Percentiles rank a stretch among this genome's conserved stretches.
These are phyloP conservation scores for Heliocidaris erythrogramma DNA, from an alignment of 35 echinoderm and acorn worm genomes.

Conservation along the genomic window DNA sequence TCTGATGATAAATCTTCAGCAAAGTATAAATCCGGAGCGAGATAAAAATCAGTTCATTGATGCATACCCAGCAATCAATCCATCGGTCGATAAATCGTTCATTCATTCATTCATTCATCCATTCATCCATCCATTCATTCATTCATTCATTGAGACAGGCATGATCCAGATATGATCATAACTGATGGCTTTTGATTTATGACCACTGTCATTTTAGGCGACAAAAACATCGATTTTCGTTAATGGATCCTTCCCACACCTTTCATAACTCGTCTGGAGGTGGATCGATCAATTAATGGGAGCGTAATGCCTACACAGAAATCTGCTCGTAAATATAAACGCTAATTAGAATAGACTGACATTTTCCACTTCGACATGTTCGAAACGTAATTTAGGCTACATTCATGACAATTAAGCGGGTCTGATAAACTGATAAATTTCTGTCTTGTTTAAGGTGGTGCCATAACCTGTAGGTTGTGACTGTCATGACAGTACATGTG, in stretches of 20 bases:
- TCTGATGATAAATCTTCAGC: not conserved
- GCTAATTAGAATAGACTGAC: not conserved
- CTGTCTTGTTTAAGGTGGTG: too few relatives aligned
- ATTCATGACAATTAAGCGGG: too few relatives aligned
- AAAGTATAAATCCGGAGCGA: not conserved
- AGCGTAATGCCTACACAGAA: not conserved
- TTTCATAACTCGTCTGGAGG: not conserved
- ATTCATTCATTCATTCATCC: not conserved
- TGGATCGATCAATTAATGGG: not conserved
- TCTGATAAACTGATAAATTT: too few relatives aligned
- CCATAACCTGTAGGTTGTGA: too few relatives aligned
- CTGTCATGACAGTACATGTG: too few relatives aligned
- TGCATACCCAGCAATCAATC: not conserved
- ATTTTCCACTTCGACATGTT: not conserved
- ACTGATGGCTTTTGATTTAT: not conserved
- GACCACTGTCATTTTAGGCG: not conserved
- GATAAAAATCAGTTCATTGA: not conserved
- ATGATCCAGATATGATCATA: not conserved
- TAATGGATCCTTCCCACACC: not conserved
- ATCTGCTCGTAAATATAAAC: not conserved
- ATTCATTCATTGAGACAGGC: not conserved
- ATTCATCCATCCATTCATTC: constrained; percentile 33
- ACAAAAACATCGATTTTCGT: not conserved
- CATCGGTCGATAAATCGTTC: not conserved
- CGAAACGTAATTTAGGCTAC: too few relatives aligned